Conservation (phyloP, 1,140 invertebrate species). For the Saccostrea cuccullata region DNA sequence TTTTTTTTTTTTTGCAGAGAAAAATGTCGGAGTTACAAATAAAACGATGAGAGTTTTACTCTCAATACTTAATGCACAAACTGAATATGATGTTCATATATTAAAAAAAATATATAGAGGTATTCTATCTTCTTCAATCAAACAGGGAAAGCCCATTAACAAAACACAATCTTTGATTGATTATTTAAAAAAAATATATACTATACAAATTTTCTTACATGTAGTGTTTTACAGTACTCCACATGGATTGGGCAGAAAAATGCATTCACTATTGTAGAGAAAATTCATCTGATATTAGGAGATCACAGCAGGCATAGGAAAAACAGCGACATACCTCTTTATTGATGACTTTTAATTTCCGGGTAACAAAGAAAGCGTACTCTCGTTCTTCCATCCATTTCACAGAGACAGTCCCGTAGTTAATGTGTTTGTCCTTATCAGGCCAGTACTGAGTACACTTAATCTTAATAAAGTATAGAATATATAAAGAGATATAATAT, state of each 20-base stretch:
- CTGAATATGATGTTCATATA: too few species aligned
- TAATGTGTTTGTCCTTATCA: background rate
- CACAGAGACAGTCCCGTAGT: background rate
- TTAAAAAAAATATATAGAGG: too few species aligned
- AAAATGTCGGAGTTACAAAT: too few species aligned
- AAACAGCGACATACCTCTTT: background rate
- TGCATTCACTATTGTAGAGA: background rate
- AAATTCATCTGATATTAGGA: background rate
- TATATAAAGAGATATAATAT: background rate
- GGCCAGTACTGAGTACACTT: constrained; percentile 31
- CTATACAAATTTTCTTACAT: background rate
- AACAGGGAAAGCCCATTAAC: too few species aligned
- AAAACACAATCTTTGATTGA: too few species aligned
- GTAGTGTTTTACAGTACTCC: too few species aligned
- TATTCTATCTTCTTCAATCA: too few species aligned
- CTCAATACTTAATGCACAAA: too few species aligned
- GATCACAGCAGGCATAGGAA: background rate
- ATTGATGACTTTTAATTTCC: background rate
- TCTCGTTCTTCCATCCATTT: background rate
- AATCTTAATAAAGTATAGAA: background rate
- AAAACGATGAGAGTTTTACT: too few species aligned
- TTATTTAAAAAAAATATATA: too few species aligned
- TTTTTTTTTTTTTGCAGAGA: too few species aligned
- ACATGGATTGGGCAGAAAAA: too few species aligned
- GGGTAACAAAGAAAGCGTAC: background rate